A percentile compares a stretch with the other conserved stretches of the same genome.
Evolutionary conservation across 2,113 vertebrate genomes (phyloP).

Genomic region (Sylvia atricapilla): DNA sequence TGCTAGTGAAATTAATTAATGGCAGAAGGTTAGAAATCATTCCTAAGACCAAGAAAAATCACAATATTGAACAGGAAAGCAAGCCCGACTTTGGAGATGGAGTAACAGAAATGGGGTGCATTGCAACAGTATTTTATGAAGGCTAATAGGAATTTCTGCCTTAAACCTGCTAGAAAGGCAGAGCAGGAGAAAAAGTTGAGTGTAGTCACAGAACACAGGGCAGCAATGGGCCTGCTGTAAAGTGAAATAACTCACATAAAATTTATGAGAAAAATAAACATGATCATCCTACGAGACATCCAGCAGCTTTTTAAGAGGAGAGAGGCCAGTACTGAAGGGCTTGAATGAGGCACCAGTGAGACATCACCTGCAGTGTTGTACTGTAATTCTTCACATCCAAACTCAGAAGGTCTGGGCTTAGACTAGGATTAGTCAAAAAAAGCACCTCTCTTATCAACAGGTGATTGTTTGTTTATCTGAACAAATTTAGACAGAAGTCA

Average conservation of each 20-base stretch:
- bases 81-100: background rate
- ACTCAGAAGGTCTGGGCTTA: background rate
- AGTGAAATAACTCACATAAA: background rate
- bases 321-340: background rate
- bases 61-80: background rate
- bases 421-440: background rate
- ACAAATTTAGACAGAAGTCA: background rate
- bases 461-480: background rate
- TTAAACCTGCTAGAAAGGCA: background rate
- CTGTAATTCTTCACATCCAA: background rate
- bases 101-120: background rate
- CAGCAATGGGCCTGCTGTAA: rapidly evolving
- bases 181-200: background rate
- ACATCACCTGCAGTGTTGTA: background rate
- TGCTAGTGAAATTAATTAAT: background rate
- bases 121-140: background rate
- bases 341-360: background rate
- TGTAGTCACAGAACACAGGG: background rate
- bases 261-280: background rate
- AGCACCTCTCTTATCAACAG: background rate
- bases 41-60: background rate
- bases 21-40: background rate
- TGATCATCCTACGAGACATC: background rate
- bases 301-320: background rate
- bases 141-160: background rate